Evolutionary conservation across 2,797 vertebrate species (phyloP), one percentile per base, ranked within the genome.

Genomic region (Streptopelia turtur): DNA sequence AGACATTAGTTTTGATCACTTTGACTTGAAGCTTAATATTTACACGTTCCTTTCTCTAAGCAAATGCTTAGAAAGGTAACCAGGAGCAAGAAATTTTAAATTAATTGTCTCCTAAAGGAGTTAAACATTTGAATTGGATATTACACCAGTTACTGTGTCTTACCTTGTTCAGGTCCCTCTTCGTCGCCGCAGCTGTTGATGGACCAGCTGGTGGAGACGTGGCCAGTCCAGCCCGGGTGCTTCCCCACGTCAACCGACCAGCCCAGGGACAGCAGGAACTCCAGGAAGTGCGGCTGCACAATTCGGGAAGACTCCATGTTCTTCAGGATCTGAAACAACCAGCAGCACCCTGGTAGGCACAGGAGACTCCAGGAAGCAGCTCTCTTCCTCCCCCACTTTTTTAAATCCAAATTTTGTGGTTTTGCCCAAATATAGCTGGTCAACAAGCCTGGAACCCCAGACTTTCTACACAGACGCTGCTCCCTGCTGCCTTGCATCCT

Each of bases 191-290:
- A 98, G 91, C 97, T 98, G 94, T 99, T 99, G 91, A 99, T 98
- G 76, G 99, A 99, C 99, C 99, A 99, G 96, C 99, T 99, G 60
- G 99, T 99, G n/a, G 99, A 98, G 55, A 98, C 97, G 4, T 99
- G 98, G 16, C 99, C 99, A 12, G 98, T 98, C 98, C 98, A 99
- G 10, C 99, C 99, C 16, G 98, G 99, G 93, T 99, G 99, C 69
- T 96, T 98, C n/a, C 98, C 98, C 18, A 98, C 97, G 5, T 98
- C 98, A 61, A 98, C 98, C 0, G 99, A 98, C 98, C 98, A 98
- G 83, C 99, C 99, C 74, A 99, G 98, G 80, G 98, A 99, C 10
- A 99, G 95, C 78, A 99, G 97, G 95, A 99, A 99, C 98, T 99
- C 99, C 94, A 99, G 94, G 94, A 99, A 99, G 93, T 98, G 98